These are phyloP conservation scores for Apodemus agrarius DNA, from an alignment of 2,797 vertebrate species.

Conservation along the genomic window DNA sequence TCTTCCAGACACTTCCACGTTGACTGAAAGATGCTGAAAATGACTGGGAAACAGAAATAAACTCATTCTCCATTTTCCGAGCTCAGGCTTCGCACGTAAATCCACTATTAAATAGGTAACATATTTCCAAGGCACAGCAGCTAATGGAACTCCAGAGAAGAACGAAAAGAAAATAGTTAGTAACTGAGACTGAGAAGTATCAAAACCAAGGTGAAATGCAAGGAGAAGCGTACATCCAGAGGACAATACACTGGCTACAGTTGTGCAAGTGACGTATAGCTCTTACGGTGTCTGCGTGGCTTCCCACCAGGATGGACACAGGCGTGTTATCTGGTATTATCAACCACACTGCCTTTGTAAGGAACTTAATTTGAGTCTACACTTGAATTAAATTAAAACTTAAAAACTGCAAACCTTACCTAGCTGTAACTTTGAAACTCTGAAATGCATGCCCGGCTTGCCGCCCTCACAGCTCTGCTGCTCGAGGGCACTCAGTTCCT, in stretches of 20 bases:
- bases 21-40: not conserved
- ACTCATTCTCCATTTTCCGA: not conserved
- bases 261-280: not conserved
- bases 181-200: not conserved
- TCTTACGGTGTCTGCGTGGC: too few relatives aligned
- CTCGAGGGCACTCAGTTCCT: too few relatives aligned
- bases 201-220: not conserved
- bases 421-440: not conserved
- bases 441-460: not conserved
- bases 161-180: not conserved
- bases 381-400: conserved; percentile 15
- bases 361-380: conserved; percentile 14
- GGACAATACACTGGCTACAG: not conserved
- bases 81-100: not conserved
- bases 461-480: not conserved
- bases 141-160: not conserved
- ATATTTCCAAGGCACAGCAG: not conserved
- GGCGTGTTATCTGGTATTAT: not conserved
- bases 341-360: not conserved
- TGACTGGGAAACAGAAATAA: not conserved
- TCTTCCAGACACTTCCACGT: not conserved
- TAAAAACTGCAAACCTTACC: conserved; percentile 13
- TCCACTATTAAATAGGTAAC: not conserved
- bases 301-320: not conserved
- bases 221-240: not conserved